Percentiles rank a stretch among this genome's conserved stretches.
phyloP scores from a whole-genome alignment of 2,797 vertebrate genomes.

The Protonibea diacanthus region DNA sequence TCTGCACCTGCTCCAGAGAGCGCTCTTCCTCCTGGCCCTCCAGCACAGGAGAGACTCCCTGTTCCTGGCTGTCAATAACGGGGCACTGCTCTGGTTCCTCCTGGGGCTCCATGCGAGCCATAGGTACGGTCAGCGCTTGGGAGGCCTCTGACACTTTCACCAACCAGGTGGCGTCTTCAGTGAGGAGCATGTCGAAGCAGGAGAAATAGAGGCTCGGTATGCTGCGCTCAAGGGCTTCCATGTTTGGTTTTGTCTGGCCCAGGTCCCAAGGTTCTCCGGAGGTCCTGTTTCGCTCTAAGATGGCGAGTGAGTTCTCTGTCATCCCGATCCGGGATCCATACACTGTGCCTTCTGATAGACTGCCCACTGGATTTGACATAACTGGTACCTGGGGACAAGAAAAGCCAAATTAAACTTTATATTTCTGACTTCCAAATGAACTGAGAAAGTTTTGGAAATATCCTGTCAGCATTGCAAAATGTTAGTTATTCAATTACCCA shows the following conservation, averaged over 20 bases:
- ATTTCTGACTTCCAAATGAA: background rate
- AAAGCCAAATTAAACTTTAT: background rate
- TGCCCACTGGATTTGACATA: conserved; percentile 90
- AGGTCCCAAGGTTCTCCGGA: conserved; percentile 83
- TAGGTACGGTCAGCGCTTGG: conserved; percentile 39
- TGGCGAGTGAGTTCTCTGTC: conserved; percentile 81
- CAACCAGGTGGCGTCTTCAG: conserved; percentile 88
- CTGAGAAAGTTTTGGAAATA: background rate
- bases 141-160: conserved; percentile 85
- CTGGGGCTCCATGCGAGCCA: conserved; percentile 66
- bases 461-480: background rate
- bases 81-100: conserved; percentile 90
- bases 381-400: conserved; percentile 67
- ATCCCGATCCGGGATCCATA: conserved; percentile 80
- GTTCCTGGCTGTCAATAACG: conserved; percentile 96
- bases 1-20: conserved; percentile 97
- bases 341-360: conserved; percentile 76
- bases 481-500: too few species aligned
- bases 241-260: conserved; percentile 83
- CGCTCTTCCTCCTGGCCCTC: conserved; percentile 92
- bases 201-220: conserved; percentile 90
- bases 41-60: conserved; percentile 87
- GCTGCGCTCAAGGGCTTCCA: conserved; percentile 85
- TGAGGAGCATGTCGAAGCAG: conserved; percentile 93
- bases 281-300: conserved; percentile 80